These are phyloP conservation scores for Mylabris sibirica DNA, from an alignment of 2,888 invertebrate genomes.

Conservation along the genomic window DNA sequence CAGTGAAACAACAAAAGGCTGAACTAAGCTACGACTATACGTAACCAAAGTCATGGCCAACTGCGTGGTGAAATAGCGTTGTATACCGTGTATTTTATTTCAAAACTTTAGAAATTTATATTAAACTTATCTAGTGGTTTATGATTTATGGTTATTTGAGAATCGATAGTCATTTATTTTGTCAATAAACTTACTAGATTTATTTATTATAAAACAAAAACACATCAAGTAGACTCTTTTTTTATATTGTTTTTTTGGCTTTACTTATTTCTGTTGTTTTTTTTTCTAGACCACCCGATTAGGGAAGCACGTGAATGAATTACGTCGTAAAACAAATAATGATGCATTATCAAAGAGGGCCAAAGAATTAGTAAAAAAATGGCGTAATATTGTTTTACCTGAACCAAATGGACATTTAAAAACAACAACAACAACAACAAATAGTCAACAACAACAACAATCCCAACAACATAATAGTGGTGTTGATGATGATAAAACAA, in stretches of 20 bases:
- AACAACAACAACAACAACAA: constrained; percentile 44
- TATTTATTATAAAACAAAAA: too few relatives aligned
- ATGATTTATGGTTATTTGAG: too few relatives aligned
- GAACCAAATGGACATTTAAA: constrained; percentile 58
- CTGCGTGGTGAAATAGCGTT: too few relatives aligned
- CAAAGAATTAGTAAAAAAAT: constrained; percentile 89
- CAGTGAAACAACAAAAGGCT: too few relatives aligned
- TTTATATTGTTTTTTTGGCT: not conserved
- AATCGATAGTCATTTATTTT: too few relatives aligned
- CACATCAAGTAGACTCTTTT: too few relatives aligned
- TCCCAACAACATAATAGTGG: constrained; percentile 34
- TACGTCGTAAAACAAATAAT: constrained; percentile 85
- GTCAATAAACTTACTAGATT: too few relatives aligned
- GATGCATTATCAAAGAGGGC: constrained; percentile 87
- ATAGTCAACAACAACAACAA: constrained; percentile 37
- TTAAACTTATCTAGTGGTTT: too few relatives aligned
- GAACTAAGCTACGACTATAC: too few relatives aligned
- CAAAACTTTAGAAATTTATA: too few relatives aligned
- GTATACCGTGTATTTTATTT: too few relatives aligned
- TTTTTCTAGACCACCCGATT: constrained; percentile 85
- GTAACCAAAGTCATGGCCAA: too few relatives aligned
- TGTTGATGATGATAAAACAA: constrained; percentile 31
- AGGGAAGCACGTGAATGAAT: constrained; percentile 91
- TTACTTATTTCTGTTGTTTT: constrained; percentile 1
- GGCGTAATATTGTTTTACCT: constrained; percentile 87